phyloP scores from a whole-genome alignment of 2,888 invertebrate species.

The Nemotelus nigrinus region DNA sequence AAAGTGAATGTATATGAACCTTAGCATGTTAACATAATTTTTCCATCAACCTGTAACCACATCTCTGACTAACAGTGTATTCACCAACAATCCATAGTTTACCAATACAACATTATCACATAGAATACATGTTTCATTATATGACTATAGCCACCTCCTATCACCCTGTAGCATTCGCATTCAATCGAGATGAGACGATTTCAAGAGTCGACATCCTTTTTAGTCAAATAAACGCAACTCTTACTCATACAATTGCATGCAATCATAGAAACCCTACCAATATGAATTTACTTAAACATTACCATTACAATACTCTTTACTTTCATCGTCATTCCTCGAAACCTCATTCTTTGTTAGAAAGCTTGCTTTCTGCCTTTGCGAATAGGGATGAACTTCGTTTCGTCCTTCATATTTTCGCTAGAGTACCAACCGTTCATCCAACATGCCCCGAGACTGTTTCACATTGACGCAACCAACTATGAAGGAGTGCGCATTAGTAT shows the following conservation, averaged over 20 bases:
- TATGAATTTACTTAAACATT: background rate
- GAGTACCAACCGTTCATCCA: background rate
- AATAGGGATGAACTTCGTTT: background rate
- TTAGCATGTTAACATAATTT: too few relatives aligned
- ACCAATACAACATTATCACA: background rate
- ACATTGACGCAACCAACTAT: constrained; percentile 36
- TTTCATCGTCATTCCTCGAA: too few relatives aligned
- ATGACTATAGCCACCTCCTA: constrained; percentile 5
- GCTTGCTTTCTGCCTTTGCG: too few relatives aligned
- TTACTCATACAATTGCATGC: constrained; percentile 11
- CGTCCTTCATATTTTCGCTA: background rate
- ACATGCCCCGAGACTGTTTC: constrained; percentile 21
- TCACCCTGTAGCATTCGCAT: background rate
- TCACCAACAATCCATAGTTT: background rate
- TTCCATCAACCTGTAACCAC: too few relatives aligned
- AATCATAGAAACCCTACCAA: background rate
- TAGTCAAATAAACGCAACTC: constrained; percentile 8
- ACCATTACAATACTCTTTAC: background rate
- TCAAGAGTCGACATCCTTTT: background rate
- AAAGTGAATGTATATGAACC: too few relatives aligned
- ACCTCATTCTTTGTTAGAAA: too few relatives aligned
- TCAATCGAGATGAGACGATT: background rate
- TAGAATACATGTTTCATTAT: constrained; percentile 4
- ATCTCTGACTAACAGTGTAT: too few relatives aligned
- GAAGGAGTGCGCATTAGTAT: constrained; percentile 25